A percentile compares a stretch with the other conserved stretches of the same genome.
phyloP scores from a whole-genome alignment of 1,140 invertebrate genomes.

The Pentalonia nigronervosa region DNA sequence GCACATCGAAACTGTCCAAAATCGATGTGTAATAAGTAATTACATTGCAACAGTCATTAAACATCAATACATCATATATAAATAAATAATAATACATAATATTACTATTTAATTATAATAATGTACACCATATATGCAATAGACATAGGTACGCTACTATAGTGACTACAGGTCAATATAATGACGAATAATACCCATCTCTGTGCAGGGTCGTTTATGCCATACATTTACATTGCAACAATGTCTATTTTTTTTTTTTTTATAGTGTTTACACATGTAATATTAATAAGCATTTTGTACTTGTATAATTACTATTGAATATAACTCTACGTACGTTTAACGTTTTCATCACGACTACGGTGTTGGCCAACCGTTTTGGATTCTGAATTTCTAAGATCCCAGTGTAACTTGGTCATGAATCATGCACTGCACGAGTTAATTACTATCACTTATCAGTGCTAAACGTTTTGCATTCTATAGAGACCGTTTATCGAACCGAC shows the following conservation, averaged over 20 bases:
- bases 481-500: slow-evolving; percentile 24
- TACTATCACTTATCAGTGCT: background rate
- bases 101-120: slow-evolving; percentile 11
- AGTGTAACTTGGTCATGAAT: background rate
- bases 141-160: background rate
- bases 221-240: background rate
- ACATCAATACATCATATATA: background rate
- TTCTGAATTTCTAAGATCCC: background rate
- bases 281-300: background rate
- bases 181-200: background rate
- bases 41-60: background rate
- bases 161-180: background rate
- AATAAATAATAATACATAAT: background rate
- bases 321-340: background rate
- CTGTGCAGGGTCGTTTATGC: background rate
- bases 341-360: slow-evolving; percentile 17
- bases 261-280: background rate
- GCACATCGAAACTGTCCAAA: background rate
- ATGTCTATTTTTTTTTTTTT: background rate
- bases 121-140: background rate
- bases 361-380: background rate
- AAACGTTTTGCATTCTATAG: slow-evolving; percentile 34
- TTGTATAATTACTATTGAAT: slow-evolving; percentile 1
- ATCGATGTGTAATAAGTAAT: background rate
- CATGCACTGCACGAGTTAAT: slow-evolving; percentile 4